phyloP scores from a whole-genome alignment of 2,888 invertebrate species.

The Azorinus chamasolen region DNA sequence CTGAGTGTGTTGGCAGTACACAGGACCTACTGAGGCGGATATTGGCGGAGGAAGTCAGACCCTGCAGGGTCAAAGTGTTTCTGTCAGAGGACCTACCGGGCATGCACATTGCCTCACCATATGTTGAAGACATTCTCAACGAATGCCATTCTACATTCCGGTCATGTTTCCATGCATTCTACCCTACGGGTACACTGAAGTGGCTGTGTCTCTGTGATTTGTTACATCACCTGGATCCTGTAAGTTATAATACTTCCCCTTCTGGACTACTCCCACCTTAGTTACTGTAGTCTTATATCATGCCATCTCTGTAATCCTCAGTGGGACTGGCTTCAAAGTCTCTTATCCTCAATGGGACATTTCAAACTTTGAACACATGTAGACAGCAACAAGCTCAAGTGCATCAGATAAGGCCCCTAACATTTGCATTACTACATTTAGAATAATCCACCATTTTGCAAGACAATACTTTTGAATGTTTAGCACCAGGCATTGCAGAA shows the following conservation, averaged over 20 bases:
- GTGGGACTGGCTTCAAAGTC: too few relatives aligned
- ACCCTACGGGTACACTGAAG: slow-evolving; percentile 96
- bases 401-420: too few relatives aligned
- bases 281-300: too few relatives aligned
- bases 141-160: slow-evolving; percentile 97
- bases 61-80: slow-evolving; percentile 67
- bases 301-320: too few relatives aligned
- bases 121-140: slow-evolving; percentile 90
- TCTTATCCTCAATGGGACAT: too few relatives aligned
- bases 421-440: too few relatives aligned
- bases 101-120: slow-evolving; percentile 66
- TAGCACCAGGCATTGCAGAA: too few relatives aligned
- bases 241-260: slow-evolving; percentile 58
- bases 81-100: slow-evolving; percentile 70
- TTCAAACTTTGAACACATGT: too few relatives aligned
- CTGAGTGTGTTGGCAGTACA: slow-evolving; percentile 95
- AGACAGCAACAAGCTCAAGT: too few relatives aligned
- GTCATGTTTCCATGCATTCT: slow-evolving; percentile 97
- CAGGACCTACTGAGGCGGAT: slow-evolving; percentile 93
- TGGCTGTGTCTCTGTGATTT: slow-evolving; percentile 96
- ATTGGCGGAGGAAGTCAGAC: slow-evolving; percentile 89
- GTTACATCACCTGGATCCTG: slow-evolving; percentile 81
- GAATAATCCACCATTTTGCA: too few relatives aligned
- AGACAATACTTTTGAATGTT: too few relatives aligned
- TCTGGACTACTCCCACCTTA: too few relatives aligned